Base-by-base conservation (phyloP, 2,888 invertebrate genomes). In the Drosophila acutilabella region DNA sequence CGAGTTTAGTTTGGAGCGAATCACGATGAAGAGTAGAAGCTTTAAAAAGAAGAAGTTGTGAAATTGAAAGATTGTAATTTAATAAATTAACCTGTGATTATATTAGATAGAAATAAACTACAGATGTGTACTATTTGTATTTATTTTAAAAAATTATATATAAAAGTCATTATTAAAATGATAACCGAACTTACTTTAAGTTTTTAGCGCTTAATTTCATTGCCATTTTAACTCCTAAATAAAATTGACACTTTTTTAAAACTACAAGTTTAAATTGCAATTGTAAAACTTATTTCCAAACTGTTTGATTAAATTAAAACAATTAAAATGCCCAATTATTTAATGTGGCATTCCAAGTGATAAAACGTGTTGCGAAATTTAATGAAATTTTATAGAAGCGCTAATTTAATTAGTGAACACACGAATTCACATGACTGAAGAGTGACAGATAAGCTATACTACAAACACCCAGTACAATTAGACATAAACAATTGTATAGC, bases 371-470 rank as follows among this genome's bases (percentile, higher is more conserved):
- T 56, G 47, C 16, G 51, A 45, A 53, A 45, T 61, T 10, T 42
- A 58, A 45, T 41, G 13, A 10, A 68, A 62, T 64, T 61, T 47
- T 33, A 53, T 23, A 68, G 54, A 59, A 45, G 13, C n/a, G 40
- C 60, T 66, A 76, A 80, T 80, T 60, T 44, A 76, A 80, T 78
- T 76, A 80, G 53, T 20, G n/a, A 36, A 64, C 48, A 42, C 16
- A 23, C 57, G 60, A 84, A 71, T 81, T 48, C 88, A 78, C 81
- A 70, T 66, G 68, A 81, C 10, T 60, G 53, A 59, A 52, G 44
- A 41, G 14, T 18, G 18, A 26, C 26, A 10, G 36, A 40, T 41
- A 40, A 36, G 13, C 36, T 13, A 30, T 30, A 16, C 20, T 48
- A 42, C 5, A 45, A 14, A 42, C 18, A 36, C 50, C 7, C 33